Evolutionary conservation across 2,888 invertebrate genomes (phyloP).

Genomic region (Gymnoscelis rufifasciata): DNA sequence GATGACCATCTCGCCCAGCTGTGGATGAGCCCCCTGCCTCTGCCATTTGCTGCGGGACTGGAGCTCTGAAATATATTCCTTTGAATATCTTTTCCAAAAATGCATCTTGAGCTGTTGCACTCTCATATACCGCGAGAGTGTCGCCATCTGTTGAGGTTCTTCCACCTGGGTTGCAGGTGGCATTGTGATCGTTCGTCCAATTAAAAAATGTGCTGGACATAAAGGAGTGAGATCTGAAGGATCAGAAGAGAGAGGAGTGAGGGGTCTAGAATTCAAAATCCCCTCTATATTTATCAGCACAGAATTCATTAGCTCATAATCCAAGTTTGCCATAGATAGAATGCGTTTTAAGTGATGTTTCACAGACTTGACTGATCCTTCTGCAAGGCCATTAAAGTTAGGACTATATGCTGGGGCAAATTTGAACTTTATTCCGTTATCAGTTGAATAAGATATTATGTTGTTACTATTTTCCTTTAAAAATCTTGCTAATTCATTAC

Average conservation of each 20-base stretch:
- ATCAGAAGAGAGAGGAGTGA: neutral
- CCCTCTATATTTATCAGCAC: neutral
- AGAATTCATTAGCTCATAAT: neutral
- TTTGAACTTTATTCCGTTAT: neutral
- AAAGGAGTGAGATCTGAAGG: neutral
- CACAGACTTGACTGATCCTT: neutral
- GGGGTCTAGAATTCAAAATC: neutral
- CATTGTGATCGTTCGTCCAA: neutral
- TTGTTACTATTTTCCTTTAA: neutral
- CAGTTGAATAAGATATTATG: neutral
- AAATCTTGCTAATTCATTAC: too few relatives aligned
- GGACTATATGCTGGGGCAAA: neutral
- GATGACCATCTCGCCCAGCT: neutral
- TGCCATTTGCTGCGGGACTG: too few relatives aligned
- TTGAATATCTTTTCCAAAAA: neutral
- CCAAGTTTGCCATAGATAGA: neutral
- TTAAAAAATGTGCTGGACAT: neutral
- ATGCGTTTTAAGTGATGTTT: neutral
- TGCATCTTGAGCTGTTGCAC: neutral
- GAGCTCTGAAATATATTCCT: too few relatives aligned
- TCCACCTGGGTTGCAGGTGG: neutral
- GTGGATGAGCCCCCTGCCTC: too few relatives aligned
- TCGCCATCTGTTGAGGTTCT: neutral
- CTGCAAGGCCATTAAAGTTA: neutral
- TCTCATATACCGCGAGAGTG: neutral